These are phyloP conservation scores for Lutjanus argentimaculatus DNA, from an alignment of 2,797 vertebrate genomes.

Conservation along the genomic window DNA sequence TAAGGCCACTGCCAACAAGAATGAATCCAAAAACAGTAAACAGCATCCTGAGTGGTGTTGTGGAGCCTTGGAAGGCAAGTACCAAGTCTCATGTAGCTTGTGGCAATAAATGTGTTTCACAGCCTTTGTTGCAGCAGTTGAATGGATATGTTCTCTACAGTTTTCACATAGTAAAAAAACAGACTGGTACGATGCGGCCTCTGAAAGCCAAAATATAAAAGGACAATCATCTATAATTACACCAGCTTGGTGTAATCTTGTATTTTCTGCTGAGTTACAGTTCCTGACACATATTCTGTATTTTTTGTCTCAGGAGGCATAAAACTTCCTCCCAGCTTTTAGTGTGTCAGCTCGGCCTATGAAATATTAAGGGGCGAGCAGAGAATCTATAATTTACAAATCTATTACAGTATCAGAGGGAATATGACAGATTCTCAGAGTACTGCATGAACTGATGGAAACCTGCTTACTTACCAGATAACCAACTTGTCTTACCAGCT, in stretches of 20 bases:
- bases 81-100: background rate
- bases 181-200: background rate
- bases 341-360: constrained; percentile 46
- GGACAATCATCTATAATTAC: constrained; percentile 4
- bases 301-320: constrained; percentile 14
- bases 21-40: background rate
- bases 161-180: background rate
- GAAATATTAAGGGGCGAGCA: constrained; percentile 61
- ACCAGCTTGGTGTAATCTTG: background rate
- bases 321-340: constrained; percentile 49
- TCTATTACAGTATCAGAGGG: constrained; percentile 43
- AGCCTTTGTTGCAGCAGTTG: background rate
- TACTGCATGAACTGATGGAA: constrained; percentile 1
- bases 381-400: constrained; percentile 64
- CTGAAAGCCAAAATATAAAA: background rate
- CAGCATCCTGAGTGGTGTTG: background rate
- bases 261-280: constrained; percentile 26
- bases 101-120: background rate
- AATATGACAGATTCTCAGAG: constrained; percentile 7
- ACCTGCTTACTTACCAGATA: background rate
- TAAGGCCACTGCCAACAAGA: background rate
- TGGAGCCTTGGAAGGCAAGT: background rate
- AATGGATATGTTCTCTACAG: background rate
- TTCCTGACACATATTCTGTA: constrained; percentile 21
- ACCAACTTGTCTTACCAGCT: background rate